Evolutionary conservation across 2,797 vertebrate species (phyloP).

Genomic region (Paramormyrops hopkinsi): DNA sequence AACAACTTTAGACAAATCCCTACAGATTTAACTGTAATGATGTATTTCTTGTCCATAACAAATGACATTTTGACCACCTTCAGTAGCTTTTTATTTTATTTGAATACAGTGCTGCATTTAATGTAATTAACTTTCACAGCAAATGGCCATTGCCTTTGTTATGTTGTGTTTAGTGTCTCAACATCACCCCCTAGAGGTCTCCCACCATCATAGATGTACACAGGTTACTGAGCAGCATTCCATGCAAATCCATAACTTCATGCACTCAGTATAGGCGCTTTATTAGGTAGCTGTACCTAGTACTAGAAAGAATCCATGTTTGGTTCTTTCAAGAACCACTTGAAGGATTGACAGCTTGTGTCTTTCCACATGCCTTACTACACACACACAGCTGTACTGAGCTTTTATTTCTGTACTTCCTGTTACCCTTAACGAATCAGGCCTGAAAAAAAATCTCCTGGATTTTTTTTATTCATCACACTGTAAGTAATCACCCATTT

Average conservation of each 20-base stretch:
- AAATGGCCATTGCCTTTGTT: neutral
- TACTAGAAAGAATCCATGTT: neutral
- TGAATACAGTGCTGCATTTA: neutral
- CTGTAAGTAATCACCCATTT: neutral
- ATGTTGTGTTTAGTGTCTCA: neutral
- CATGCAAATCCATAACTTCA: neutral
- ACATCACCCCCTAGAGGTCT: neutral
- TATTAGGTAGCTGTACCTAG: neutral
- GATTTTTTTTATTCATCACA: neutral
- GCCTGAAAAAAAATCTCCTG: neutral
- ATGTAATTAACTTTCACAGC: neutral
- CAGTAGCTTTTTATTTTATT: neutral
- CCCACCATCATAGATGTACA: neutral
- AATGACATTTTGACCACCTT: neutral
- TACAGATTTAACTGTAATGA: neutral
- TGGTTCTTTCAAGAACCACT: neutral
- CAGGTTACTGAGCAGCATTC: neutral
- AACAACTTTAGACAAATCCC: neutral
- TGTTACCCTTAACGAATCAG: neutral
- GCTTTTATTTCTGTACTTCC: neutral
- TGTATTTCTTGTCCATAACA: neutral
- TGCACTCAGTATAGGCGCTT: neutral
- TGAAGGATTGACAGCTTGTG: neutral
- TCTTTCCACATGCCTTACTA: neutral
- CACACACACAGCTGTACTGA: neutral